Percentiles rank a stretch among this genome's conserved stretches.
Evolutionary conservation across 1,140 invertebrate genomes (phyloP).

Genomic region (Forficula auricularia): DNA sequence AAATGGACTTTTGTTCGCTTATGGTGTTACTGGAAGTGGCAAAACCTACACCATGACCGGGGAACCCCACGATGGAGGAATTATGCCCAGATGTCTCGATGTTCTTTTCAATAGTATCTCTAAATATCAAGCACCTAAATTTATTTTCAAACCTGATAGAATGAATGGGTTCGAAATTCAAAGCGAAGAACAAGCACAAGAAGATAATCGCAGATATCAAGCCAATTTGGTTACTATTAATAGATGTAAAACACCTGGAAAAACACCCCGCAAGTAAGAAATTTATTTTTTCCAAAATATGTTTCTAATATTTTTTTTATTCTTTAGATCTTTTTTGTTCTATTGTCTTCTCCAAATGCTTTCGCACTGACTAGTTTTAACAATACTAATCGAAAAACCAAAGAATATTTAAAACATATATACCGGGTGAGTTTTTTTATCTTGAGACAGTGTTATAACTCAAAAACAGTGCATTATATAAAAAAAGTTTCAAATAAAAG

Average conservation of each 20-base stretch:
- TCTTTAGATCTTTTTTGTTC: no score
- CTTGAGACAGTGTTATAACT: no score
- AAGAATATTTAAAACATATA: no score
- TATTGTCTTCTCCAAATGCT: no score
- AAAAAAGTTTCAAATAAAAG: no score
- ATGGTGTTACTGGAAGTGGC: conserved; percentile 91
- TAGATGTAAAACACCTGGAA: conserved; percentile 21
- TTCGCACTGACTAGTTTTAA: no score
- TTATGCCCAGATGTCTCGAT: conserved; percentile 76
- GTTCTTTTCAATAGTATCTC: conserved; percentile 81
- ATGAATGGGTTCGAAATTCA: conserved; percentile 88
- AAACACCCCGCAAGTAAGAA: conserved; percentile 20
- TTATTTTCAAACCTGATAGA: conserved; percentile 80
- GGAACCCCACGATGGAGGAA: conserved; percentile 55
- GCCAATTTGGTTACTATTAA: conserved; percentile 23
- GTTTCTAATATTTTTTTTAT: no score
- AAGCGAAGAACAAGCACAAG: conserved; percentile 66
- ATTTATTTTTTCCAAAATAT: conserved; percentile 7
- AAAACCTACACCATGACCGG: conserved; percentile 92
- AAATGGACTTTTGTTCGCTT: conserved; percentile 85
- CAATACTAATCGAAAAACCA: no score
- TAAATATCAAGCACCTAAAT: conserved; percentile 57
- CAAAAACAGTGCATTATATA: no score
- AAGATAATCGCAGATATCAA: conserved; percentile 45
- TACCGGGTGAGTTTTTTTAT: no score